A percentile compares a stretch with the other conserved stretches of the same genome.
These are phyloP conservation scores for Xanthorhoe designata DNA, from an alignment of 2,888 invertebrate species.

Conservation along the genomic window DNA sequence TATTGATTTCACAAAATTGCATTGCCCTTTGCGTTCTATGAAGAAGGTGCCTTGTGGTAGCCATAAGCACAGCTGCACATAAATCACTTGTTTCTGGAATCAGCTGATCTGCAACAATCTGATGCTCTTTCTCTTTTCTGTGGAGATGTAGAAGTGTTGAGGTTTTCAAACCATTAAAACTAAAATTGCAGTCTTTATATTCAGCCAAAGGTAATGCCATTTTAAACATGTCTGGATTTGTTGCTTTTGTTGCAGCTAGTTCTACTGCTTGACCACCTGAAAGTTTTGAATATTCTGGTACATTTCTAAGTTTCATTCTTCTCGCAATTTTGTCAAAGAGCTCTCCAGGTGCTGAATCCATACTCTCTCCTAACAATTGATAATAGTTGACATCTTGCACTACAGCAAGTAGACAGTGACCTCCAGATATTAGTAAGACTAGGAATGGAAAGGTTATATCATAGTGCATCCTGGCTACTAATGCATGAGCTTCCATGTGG, in stretches of 20 bases:
- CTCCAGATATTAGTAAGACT: slow-evolving; percentile 96
- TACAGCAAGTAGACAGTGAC: slow-evolving; percentile 94
- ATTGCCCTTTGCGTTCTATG: slow-evolving; percentile 95
- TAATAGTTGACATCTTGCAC: slow-evolving; percentile 91
- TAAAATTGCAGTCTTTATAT: slow-evolving; percentile 94
- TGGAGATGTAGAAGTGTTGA: slow-evolving; percentile 83
- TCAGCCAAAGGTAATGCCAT: slow-evolving; percentile 88
- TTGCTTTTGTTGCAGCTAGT: slow-evolving; percentile 89
- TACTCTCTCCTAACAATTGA: slow-evolving; percentile 90
- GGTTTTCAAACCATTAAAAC: slow-evolving; percentile 94
- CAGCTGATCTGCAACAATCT: slow-evolving; percentile 87
- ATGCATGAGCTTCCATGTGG: slow-evolving; percentile 99
- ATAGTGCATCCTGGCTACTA: slow-evolving; percentile 92
- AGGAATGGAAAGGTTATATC: slow-evolving; percentile 94
- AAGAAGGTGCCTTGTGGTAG: slow-evolving; percentile 91
- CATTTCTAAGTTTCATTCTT: slow-evolving; percentile 91
- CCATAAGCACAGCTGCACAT: slow-evolving; percentile 93
- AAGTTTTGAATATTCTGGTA: slow-evolving; percentile 89
- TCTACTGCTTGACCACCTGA: slow-evolving; percentile 96
- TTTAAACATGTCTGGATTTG: slow-evolving; percentile 88
- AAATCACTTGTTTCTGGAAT: slow-evolving; percentile 92
- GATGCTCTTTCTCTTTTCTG: slow-evolving; percentile 85
- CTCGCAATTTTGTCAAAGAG: slow-evolving; percentile 96
- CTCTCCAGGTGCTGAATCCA: slow-evolving; percentile 97
- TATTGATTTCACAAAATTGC: slow-evolving; percentile 87